A percentile compares a stretch with the other conserved stretches of the same genome.
phyloP scores from a whole-genome alignment of 2,113 vertebrate genomes.

The Colistium nudipinnis region DNA sequence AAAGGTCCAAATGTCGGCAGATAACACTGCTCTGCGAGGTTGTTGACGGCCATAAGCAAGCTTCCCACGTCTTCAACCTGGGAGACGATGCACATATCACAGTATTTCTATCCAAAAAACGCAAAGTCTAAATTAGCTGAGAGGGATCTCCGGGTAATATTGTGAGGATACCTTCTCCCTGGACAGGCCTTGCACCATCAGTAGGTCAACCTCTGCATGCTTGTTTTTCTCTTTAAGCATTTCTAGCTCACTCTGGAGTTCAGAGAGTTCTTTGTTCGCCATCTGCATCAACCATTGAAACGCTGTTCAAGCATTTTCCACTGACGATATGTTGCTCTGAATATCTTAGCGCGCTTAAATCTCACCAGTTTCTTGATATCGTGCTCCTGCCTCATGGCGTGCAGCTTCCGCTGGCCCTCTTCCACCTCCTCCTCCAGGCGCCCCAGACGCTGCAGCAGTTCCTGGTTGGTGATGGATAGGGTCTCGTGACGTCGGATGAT shows the following conservation, averaged over 20 bases:
- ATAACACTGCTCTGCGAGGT: constrained; percentile 80
- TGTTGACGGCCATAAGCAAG: constrained; percentile 71
- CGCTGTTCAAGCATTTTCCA: background rate
- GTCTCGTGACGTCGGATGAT: constrained; percentile 77
- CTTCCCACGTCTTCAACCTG: constrained; percentile 75
- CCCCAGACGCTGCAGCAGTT: constrained; percentile 71
- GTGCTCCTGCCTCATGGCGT: constrained; percentile 73
- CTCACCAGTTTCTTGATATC: constrained; percentile 73
- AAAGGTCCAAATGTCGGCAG: constrained; percentile 58
- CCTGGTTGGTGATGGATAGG: constrained; percentile 74
- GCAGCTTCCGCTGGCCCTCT: constrained; percentile 62
- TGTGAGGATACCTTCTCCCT: constrained; percentile 71
- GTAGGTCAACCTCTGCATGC: constrained; percentile 69
- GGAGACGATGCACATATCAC: constrained; percentile 1
- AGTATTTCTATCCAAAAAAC: background rate
- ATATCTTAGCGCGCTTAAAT: background rate
- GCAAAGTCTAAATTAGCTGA: background rate
- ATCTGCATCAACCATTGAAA: constrained; percentile 57
- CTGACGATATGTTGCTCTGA: background rate
- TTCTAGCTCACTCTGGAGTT: constrained; percentile 76
- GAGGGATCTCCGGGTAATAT: background rate
- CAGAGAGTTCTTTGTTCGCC: constrained; percentile 76
- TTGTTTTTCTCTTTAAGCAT: constrained; percentile 68
- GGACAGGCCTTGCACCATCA: constrained; percentile 65
- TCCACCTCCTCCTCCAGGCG: constrained; percentile 74